phyloP scores from a whole-genome alignment of 2,113 vertebrate genomes.

The Pungitius pungitius region DNA sequence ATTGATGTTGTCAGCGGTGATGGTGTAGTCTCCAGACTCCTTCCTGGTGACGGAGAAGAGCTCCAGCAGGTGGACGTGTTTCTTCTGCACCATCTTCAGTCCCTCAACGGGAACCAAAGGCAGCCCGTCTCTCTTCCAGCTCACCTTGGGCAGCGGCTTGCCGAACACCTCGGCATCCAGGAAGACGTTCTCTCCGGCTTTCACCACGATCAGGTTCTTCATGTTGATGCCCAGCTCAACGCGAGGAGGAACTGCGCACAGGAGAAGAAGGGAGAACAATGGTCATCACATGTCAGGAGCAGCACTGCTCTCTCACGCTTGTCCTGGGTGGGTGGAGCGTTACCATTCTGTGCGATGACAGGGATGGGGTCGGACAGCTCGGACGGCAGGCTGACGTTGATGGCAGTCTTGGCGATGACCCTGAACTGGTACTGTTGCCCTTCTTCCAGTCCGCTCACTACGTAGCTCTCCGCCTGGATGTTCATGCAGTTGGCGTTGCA shows the following conservation, averaged over 20 bases:
- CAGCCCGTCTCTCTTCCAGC: constrained; percentile 89
- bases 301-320: background rate
- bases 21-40: constrained; percentile 95
- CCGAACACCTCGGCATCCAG: constrained; percentile 94
- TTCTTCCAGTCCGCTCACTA: constrained; percentile 91
- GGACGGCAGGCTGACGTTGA: constrained; percentile 91
- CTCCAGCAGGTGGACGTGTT: constrained; percentile 89
- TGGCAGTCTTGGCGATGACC: constrained; percentile 91
- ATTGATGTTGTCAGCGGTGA: constrained; percentile 92
- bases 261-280: background rate
- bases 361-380: constrained; percentile 94
- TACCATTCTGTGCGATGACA: constrained; percentile 93
- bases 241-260: constrained; percentile 88
- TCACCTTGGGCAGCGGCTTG: constrained; percentile 91
- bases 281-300: background rate
- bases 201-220: constrained; percentile 92
- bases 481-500: constrained; percentile 91
- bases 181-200: constrained; percentile 92
- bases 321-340: background rate
- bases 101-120: constrained; percentile 87
- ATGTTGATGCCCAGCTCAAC: constrained; percentile 92
- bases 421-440: constrained; percentile 92
- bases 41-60: constrained; percentile 92
- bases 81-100: constrained; percentile 89
- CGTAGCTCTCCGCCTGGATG: constrained; percentile 91